Conservation (phyloP, 2,888 invertebrate genomes). For the Carcina quercana region DNA sequence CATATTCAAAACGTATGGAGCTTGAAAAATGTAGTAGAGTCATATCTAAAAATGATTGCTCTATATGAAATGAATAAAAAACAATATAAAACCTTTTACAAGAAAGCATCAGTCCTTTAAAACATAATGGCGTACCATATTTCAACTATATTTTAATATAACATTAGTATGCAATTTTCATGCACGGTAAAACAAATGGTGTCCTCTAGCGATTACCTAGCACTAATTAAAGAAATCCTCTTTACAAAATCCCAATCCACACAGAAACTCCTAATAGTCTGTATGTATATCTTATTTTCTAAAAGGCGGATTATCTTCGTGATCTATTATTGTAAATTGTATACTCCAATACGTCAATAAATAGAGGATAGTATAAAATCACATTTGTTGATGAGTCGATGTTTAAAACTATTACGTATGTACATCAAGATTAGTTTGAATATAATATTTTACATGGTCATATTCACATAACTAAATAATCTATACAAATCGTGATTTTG, state of each 20-base stretch:
- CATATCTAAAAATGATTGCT: too few species aligned
- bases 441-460: background rate
- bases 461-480: too few species aligned
- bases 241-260: slow-evolving; percentile 4
- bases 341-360: slow-evolving; percentile 4
- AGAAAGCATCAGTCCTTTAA: too few species aligned
- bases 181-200: too few species aligned
- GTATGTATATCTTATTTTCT: slow-evolving; percentile 53
- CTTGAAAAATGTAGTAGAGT: too few species aligned
- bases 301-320: slow-evolving; percentile 62
- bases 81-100: too few species aligned
- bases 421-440: background rate
- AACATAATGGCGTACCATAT: too few species aligned
- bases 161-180: too few species aligned
- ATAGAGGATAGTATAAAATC: slow-evolving; percentile 9
- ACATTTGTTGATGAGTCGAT: slow-evolving; percentile 1
- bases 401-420: background rate
- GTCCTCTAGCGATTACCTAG: too few species aligned
- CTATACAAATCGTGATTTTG: slow-evolving; percentile 11
- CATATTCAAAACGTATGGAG: too few species aligned
- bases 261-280: slow-evolving; percentile 32
- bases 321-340: slow-evolving; percentile 38
- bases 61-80: too few species aligned
- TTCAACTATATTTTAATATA: too few species aligned
- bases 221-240: slow-evolving; percentile 2